These are phyloP conservation scores for Vireo griseus DNA, from an alignment of 2,797 vertebrate genomes.

Conservation along the genomic window DNA sequence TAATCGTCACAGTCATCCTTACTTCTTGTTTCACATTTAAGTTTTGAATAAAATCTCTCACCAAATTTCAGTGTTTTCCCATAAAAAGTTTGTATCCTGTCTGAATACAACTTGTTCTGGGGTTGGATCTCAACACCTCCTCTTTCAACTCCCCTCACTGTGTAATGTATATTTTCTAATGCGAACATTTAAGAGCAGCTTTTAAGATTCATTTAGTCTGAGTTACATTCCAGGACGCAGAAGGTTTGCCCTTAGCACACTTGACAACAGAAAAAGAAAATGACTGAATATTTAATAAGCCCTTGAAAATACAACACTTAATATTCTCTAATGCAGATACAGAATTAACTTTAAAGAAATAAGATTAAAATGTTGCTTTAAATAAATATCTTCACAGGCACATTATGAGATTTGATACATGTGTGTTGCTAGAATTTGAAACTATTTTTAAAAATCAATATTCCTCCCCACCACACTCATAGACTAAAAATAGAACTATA, in stretches of 20 bases:
- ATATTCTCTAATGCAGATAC: constrained; percentile 53
- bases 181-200: background rate
- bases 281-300: constrained; percentile 70
- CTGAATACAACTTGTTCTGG: background rate
- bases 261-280: constrained; percentile 50
- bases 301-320: constrained; percentile 62
- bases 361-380: background rate
- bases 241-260: constrained; percentile 55
- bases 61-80: background rate
- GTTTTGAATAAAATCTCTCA: background rate
- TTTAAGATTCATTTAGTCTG: constrained; percentile 18
- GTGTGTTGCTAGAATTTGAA: background rate
- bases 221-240: constrained; percentile 22
- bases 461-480: background rate
- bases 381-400: background rate
- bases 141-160: background rate
- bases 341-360: constrained; percentile 34
- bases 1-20: background rate
- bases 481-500: background rate
- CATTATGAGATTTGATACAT: background rate
- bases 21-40: background rate
- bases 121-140: background rate
- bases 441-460: background rate
- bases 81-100: background rate
- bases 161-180: background rate